Base-by-base conservation (phyloP, 2,888 invertebrate genomes). In the Caenorhabditis sp. region DNA sequence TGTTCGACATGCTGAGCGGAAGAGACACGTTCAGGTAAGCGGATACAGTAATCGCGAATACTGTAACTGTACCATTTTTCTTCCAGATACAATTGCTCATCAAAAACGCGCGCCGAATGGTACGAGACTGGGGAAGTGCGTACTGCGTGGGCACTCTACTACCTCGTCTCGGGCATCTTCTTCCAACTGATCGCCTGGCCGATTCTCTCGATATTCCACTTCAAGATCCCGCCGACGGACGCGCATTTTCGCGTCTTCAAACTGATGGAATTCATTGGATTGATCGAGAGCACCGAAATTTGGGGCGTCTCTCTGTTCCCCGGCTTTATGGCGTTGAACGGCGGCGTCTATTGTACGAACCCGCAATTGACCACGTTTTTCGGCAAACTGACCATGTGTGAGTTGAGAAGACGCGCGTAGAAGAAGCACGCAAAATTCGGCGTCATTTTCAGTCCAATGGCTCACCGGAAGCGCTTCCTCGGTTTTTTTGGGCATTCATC, bases 361-460 rank as follows among this genome's bases (percentile, higher is more conserved):
- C 72, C 58, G 2, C 9, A 2, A 7, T 35, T 72, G 11, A 50
- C 41, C 1, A 58, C 58, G 8, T 9, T 72, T 1, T 37, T 63
- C 27, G 72, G 72, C 9, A 72, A 72, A 58, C 6, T 72, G 0
- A 72, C 72, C n/a, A 72, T 72, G 72, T 53, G 70, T 70, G 9
- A 26, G 61, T 20, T n/a, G 22, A 6, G 20, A n/a, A 22, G 30
- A 20, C n/a, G n/a, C n/a, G n/a, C n/a, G n/a, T n/a, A n/a, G 8
- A 15, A 13, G 2, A 11, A 6, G 22, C 20, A n/a, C 30, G 30
- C 30, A 30, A 30, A 30, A 9, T 30, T 30, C 30, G 30, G 20
- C 9, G 17, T 26, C 24, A 24, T 48, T 48, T 41, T n/a, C 41
- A 41, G 70, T 72, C 24, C 72, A 72, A 58, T 72, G 72, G 72